Evolutionary conservation across 2,888 invertebrate species (phyloP).

Genomic region (Caprella mutica): DNA sequence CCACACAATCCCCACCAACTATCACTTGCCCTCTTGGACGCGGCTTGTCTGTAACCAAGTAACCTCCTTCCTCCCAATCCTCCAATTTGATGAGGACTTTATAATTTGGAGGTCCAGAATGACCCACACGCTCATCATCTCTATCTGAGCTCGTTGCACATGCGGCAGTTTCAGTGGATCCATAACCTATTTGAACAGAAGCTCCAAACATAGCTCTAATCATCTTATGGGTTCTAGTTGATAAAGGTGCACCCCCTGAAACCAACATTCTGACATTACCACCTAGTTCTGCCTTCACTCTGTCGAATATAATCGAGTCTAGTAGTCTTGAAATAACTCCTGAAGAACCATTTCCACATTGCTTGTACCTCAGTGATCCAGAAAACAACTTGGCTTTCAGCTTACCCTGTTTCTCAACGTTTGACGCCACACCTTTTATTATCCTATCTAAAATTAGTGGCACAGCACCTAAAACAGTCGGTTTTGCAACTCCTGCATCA

Average conservation of each 20-base stretch:
- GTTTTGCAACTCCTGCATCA: slow-evolving; percentile 78
- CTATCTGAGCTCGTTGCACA: slow-evolving; percentile 52
- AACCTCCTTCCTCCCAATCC: slow-evolving; percentile 90
- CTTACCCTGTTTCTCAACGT: slow-evolving; percentile 68
- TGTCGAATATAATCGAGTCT: slow-evolving; percentile 48
- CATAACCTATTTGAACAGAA: slow-evolving; percentile 85
- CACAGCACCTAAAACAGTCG: slow-evolving; percentile 91
- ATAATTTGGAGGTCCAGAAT: slow-evolving; percentile 77
- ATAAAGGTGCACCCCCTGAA: slow-evolving; percentile 88
- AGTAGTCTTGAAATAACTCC: slow-evolving; percentile 42
- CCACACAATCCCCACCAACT: slow-evolving; percentile 32
- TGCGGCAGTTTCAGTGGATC: slow-evolving; percentile 92
- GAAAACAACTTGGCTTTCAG: slow-evolving; percentile 75
- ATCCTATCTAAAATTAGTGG: slow-evolving; percentile 94
- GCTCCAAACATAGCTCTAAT: slow-evolving; percentile 82
- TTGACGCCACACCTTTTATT: slow-evolving; percentile 92
- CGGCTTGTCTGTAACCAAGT: slow-evolving; percentile 59
- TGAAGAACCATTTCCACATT: slow-evolving; percentile 13
- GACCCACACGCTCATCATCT: slow-evolving; percentile 60
- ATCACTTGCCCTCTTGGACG: slow-evolving; percentile 33
- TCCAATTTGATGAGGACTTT: slow-evolving; percentile 72
- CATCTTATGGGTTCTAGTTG: slow-evolving; percentile 89
- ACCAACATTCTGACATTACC: slow-evolving; percentile 78
- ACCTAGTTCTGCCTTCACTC: slow-evolving; percentile 64
- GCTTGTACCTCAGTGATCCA: slow-evolving; percentile 27